phyloP scores from a whole-genome alignment of 1,140 invertebrate species.

The Brachionus rubens region DNA sequence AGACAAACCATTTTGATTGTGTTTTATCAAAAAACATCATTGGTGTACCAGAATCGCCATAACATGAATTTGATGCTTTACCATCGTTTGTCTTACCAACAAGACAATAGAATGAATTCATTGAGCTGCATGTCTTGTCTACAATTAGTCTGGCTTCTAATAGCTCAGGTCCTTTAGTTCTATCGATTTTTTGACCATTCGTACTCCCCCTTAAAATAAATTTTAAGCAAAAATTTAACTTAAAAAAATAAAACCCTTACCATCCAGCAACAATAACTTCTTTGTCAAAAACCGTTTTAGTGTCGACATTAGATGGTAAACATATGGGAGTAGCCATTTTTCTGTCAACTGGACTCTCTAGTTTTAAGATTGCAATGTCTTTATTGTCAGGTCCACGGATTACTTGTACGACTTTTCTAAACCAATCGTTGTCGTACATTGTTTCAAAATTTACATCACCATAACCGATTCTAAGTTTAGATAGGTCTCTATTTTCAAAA shows the following conservation, averaged over 20 bases:
- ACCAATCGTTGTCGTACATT: neutral
- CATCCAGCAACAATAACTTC: conserved; percentile 32
- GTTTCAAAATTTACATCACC: neutral
- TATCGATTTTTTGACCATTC: neutral
- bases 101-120: conserved; percentile 3
- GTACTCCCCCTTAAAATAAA: conserved; percentile 8
- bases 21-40: conserved; percentile 5
- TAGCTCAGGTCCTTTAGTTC: neutral
- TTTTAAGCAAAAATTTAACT: neutral
- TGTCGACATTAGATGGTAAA: neutral
- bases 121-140: neutral
- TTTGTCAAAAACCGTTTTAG: neutral
- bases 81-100: neutral
- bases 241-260: neutral
- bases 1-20: conserved; percentile 11
- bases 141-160: neutral
- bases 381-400: neutral
- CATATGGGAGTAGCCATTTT: neutral
- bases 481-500: neutral
- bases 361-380: conserved; percentile 11
- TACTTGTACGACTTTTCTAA: neutral
- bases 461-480: conserved; percentile 10
- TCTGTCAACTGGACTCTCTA: neutral
- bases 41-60: conserved; percentile 22
- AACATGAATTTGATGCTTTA: conserved; percentile 10